Evolutionary conservation across 2,113 vertebrate genomes (phyloP), one percentile per base, ranked within the genome.

Genomic region (Microcebus griseorufus): DNA sequence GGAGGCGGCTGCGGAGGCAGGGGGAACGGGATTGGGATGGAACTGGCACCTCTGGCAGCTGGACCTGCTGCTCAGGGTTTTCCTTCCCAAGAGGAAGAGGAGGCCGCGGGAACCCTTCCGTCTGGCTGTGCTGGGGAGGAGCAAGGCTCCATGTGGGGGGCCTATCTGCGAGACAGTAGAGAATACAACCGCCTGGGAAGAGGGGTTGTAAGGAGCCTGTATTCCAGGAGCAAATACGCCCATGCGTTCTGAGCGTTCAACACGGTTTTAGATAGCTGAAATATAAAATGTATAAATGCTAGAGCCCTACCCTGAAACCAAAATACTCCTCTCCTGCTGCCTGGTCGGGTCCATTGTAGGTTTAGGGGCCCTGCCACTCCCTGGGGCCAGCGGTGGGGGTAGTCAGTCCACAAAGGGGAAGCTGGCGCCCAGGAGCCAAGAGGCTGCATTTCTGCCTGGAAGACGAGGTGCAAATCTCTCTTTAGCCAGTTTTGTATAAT

Each of bases 21-120:
- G 8, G 4, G 34, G 2, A 1, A 0, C 0, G 18, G 51, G 48
- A 4, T 0, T 14, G 53, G 34, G 60, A 2, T 29, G 5, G 8
- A 70, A 2, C 1, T 1, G 45, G 22, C 34, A 10, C 53, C 2
- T 0, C 34, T 9, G 62, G 9, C 37, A 10, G 1, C 58, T 32
- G 25, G 34, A 25, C 45, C 10, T 0, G 45, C 27, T 0, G n/a
- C 1, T 1, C 12, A 14, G 9, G 3, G 32, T 32, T 53, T 70
- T 48, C 23, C 53, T 16, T 23, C 39, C 5, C 13, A 0, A 3
- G 25, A 70, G 73, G 1, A 45, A 29, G 16, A 80, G 42, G 53
- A 34, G 55, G 62, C 48, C 45, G 0, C 3, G 1, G 2, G 37
- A n/a, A 23, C 27, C 14, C 65, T 11, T 13, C 13, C 0, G 8